These are phyloP conservation scores for Stichodactyla helianthus DNA, from an alignment of 64 coral and sea anemone species.

Conservation along the genomic window DNA sequence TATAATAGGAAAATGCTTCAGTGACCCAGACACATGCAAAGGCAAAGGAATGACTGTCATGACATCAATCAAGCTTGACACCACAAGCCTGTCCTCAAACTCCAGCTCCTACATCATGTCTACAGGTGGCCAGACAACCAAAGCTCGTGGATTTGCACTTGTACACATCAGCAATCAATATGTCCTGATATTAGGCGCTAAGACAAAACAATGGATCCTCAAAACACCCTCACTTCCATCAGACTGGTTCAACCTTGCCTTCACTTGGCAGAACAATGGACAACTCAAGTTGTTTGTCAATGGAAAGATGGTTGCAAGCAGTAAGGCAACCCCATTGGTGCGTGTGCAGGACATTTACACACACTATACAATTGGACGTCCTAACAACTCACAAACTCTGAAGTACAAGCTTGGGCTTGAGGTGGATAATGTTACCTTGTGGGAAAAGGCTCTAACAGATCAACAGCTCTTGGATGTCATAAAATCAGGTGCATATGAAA, in stretches of 20 bases:
- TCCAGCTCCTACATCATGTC: constrained; percentile 79
- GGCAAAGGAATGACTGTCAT: constrained; percentile 67
- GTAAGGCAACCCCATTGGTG: background rate
- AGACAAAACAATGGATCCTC: constrained; percentile 51
- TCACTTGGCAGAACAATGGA: constrained; percentile 45
- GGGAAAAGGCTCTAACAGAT: constrained; percentile 42
- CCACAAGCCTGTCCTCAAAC: constrained; percentile 31
- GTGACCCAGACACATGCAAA: constrained; percentile 67
- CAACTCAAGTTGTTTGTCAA: constrained; percentile 51
- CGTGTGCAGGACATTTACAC: constrained; percentile 37
- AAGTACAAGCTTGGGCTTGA: constrained; percentile 45
- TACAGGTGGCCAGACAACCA: constrained; percentile 77
- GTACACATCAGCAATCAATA: constrained; percentile 54
- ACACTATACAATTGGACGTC: constrained; percentile 34
- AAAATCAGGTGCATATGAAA: background rate
- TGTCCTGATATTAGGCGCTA: constrained; percentile 71
- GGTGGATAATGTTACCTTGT: constrained; percentile 40
- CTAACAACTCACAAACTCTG: constrained; percentile 40
- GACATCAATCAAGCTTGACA: constrained; percentile 61
- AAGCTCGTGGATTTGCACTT: constrained; percentile 76
- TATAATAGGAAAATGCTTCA: constrained; percentile 72
- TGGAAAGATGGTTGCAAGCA: constrained; percentile 30
- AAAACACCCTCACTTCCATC: constrained; percentile 15
- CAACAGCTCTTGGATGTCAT: constrained; percentile 20
- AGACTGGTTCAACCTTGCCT: constrained; percentile 48